phyloP scores from a whole-genome alignment of 2,888 invertebrate genomes.

The Chaetogeoica ovagalla region DNA sequence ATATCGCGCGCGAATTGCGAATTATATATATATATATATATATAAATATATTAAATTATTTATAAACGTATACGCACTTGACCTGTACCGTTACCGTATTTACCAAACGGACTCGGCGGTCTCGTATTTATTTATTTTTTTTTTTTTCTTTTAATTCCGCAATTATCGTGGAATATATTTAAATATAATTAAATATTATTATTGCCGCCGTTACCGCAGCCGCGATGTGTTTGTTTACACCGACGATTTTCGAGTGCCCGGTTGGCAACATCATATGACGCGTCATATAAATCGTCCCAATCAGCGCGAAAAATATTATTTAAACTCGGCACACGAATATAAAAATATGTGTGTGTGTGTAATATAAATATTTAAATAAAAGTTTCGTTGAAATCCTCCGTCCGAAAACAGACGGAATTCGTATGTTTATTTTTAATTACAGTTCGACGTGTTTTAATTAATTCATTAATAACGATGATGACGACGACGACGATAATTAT shows the following conservation, averaged over 20 bases:
- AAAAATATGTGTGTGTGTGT: neutral
- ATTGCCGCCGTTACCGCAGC: too few relatives aligned
- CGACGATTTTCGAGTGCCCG: neutral
- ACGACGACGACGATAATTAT: slow-evolving; percentile 7
- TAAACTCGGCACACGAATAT: neutral
- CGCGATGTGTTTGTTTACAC: too few relatives aligned
- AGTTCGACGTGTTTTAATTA: slow-evolving; percentile 48
- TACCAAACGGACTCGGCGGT: too few relatives aligned
- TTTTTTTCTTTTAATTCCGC: too few relatives aligned
- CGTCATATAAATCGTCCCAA: neutral
- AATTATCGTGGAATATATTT: too few relatives aligned
- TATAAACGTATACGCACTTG: too few relatives aligned
- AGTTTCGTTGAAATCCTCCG: slow-evolving; percentile 15
- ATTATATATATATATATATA: too few relatives aligned
- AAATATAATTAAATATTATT: too few relatives aligned
- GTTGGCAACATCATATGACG: neutral
- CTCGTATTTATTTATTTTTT: too few relatives aligned
- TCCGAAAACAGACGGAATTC: slow-evolving; percentile 25
- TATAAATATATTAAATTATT: too few relatives aligned
- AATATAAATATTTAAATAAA: slow-evolving; percentile 48
- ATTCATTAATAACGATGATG: slow-evolving; percentile 21
- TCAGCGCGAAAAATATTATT: slow-evolving; percentile 45
- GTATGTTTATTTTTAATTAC: slow-evolving; percentile 51
- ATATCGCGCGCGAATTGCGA: too few relatives aligned
- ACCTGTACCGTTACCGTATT: too few relatives aligned